Conservation (phyloP, 2,888 invertebrate genomes). For the Zaprionus lineosus region DNA sequence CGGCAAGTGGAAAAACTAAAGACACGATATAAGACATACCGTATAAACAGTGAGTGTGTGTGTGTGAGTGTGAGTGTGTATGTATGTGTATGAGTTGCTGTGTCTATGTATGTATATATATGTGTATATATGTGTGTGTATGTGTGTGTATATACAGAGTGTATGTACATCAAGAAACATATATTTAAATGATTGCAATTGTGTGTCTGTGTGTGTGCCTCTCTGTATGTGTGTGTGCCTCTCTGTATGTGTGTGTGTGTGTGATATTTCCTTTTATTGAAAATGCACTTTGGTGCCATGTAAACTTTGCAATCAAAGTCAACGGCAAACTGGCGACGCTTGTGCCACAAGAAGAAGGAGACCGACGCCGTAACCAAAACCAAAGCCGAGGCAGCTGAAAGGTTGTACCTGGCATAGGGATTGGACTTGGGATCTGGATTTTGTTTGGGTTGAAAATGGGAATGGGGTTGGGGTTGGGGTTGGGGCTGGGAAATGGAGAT, state of each 20-base stretch:
- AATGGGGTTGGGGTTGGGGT: constrained; percentile 1
- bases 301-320: constrained; percentile 80
- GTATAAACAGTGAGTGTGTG: constrained; percentile 35
- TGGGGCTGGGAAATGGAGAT: no score
- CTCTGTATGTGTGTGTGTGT: constrained; percentile 31
- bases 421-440: no score
- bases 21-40: constrained; percentile 47
- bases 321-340: constrained; percentile 53
- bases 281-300: constrained; percentile 80
- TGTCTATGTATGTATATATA: no score
- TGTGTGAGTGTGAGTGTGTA: constrained; percentile 16
- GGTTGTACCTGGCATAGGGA: constrained; percentile 29
- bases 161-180: no score
- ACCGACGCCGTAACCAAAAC: constrained; percentile 10
- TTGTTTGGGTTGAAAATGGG: constrained; percentile 24
- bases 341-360: constrained; percentile 48
- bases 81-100: no score
- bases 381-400: constrained; percentile 21
- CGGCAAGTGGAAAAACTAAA: constrained; percentile 65
- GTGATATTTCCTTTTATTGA: constrained; percentile 78
- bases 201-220: no score
- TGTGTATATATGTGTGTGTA: no score
- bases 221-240: no score
- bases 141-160: no score
- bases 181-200: no score